A percentile compares a stretch with the other conserved stretches of the same genome.
These are phyloP conservation scores for Melieria crassipennis DNA, from an alignment of 2,888 invertebrate genomes.

Conservation along the genomic window DNA sequence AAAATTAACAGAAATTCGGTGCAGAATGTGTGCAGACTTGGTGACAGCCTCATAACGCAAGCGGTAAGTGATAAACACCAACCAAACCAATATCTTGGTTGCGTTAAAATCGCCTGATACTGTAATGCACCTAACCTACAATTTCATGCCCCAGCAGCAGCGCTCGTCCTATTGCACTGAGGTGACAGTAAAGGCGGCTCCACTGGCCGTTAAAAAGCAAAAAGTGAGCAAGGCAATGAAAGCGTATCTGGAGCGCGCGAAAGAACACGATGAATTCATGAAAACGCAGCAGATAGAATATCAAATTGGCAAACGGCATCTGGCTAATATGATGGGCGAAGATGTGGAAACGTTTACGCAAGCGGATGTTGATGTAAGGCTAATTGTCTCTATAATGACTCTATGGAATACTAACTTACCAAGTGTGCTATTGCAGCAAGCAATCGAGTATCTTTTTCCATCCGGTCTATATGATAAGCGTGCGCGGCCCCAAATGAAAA, in stretches of 20 bases:
- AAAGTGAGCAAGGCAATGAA: slow-evolving; percentile 89
- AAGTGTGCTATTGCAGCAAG: slow-evolving; percentile 69
- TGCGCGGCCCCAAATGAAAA: slow-evolving; percentile 90
- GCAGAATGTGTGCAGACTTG: slow-evolving; percentile 47
- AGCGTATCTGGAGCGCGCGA: slow-evolving; percentile 84
- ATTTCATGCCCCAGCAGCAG: slow-evolving; percentile 36
- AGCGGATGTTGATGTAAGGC: slow-evolving; percentile 81
- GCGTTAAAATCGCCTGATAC: background rate
- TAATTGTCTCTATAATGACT: background rate
- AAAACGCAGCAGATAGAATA: slow-evolving; percentile 80
- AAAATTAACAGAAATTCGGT: slow-evolving; percentile 56
- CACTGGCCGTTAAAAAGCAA: slow-evolving; percentile 66
- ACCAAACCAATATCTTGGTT: background rate
- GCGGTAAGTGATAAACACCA: slow-evolving; percentile 39
- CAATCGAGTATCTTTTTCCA: slow-evolving; percentile 95
- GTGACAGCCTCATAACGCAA: slow-evolving; percentile 32
- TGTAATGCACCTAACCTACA: slow-evolving; percentile 25
- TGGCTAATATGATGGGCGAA: slow-evolving; percentile 99
- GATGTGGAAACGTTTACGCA: slow-evolving; percentile 90
- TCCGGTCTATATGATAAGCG: slow-evolving; percentile 87
- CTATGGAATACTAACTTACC: background rate
- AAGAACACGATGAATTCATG: slow-evolving; percentile 85
- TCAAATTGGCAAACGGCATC: slow-evolving; percentile 91
- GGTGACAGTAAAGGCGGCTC: slow-evolving; percentile 58
- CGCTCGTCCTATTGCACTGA: slow-evolving; percentile 47